phyloP scores from a whole-genome alignment of 2,113 vertebrate species.

The Grallaria varia region DNA sequence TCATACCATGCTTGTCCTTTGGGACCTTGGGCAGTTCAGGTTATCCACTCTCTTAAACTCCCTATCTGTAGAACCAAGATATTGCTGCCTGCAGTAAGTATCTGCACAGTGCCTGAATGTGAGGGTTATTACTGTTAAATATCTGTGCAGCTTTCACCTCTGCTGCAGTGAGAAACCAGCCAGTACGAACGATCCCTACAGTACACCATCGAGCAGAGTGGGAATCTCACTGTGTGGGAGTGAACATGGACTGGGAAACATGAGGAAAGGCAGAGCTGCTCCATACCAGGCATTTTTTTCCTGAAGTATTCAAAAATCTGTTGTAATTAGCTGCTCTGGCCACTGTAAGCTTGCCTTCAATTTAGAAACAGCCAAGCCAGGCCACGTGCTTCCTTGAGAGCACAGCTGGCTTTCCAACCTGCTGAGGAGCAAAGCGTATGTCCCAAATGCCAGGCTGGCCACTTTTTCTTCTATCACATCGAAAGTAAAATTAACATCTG shows the following conservation, averaged over 20 bases:
- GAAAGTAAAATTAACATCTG: neutral
- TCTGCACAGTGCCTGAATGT: neutral
- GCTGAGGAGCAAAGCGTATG: fast-evolving
- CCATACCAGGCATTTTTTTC: neutral
- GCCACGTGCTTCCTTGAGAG: neutral
- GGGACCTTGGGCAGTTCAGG: constrained; percentile 4
- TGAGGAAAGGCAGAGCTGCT: neutral
- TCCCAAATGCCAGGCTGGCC: neutral
- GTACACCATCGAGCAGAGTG: neutral
- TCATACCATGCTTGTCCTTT: neutral
- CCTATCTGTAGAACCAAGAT: neutral
- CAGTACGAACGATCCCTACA: fast-evolving
- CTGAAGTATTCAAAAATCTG: neutral
- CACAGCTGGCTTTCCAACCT: neutral
- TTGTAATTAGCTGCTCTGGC: neutral
- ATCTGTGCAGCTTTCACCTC: neutral
- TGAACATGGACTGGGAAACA: neutral
- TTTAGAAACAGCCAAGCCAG: neutral
- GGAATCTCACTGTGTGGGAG: neutral
- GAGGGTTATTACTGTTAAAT: constrained; percentile 14
- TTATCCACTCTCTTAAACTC: neutral
- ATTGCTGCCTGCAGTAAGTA: constrained; percentile 5
- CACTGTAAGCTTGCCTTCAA: neutral
- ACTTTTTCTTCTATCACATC: neutral
- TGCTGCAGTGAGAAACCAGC: neutral